phyloP scores from a whole-genome alignment of 2,888 invertebrate species.

The Teleiodes luculella region DNA sequence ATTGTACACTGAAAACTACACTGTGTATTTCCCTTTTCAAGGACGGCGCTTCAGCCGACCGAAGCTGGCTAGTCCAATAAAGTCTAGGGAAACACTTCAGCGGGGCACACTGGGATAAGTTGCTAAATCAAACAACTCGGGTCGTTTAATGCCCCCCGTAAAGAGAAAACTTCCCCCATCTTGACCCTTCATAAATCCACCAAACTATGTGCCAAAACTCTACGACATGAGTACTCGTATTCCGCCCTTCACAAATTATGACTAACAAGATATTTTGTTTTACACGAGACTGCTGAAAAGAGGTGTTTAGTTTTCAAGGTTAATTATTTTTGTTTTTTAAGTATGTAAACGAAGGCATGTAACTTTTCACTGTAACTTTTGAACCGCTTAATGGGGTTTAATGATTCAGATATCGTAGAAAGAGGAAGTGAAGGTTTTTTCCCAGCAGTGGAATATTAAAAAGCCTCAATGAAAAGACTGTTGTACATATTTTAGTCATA shows the following conservation, averaged over 20 bases:
- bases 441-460: too few species aligned
- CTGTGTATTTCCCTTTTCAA: background rate
- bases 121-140: slow-evolving; percentile 15
- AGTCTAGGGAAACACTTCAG: slow-evolving; percentile 3
- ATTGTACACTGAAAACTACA: background rate
- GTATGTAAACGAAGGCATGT: too few species aligned
- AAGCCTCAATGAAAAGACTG: too few species aligned
- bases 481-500: too few species aligned
- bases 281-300: too few species aligned
- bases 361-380: too few species aligned
- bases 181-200: slow-evolving; percentile 16
- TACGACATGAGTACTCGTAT: background rate
- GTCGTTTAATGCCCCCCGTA: slow-evolving; percentile 4
- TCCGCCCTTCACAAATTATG: background rate
- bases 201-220: slow-evolving; percentile 13
- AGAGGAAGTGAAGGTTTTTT: too few species aligned
- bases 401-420: too few species aligned
- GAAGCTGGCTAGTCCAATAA: background rate
- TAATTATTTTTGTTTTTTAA: too few species aligned
- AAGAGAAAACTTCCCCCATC: slow-evolving; percentile 16
- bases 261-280: background rate
- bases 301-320: too few species aligned
- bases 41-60: background rate
- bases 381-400: too few species aligned
- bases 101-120: background rate